These are phyloP conservation scores for Piprites chloris DNA, from an alignment of 2,113 vertebrate species.

Conservation along the genomic window DNA sequence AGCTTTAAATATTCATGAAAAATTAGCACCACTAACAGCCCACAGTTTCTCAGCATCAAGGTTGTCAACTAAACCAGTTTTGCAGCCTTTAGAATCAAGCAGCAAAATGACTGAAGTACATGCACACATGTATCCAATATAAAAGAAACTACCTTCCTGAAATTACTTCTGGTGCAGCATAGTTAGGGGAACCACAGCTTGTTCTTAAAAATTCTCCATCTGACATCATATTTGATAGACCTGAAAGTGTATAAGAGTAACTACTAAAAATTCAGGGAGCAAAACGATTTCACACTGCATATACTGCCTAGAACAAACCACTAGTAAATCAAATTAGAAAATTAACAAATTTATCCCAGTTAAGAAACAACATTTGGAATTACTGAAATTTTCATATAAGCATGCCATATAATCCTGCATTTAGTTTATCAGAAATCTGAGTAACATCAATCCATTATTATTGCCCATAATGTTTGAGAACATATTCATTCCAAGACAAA, in stretches of 20 bases:
- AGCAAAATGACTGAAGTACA: not conserved
- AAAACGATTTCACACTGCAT: not conserved
- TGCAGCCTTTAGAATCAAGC: not conserved
- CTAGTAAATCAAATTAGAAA: not conserved
- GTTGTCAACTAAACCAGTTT: not conserved
- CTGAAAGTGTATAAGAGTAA: conserved; percentile 74
- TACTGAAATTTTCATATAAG: not conserved
- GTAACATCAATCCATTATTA: not conserved
- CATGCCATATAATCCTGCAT: not conserved
- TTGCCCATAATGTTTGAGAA: not conserved
- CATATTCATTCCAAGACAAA: not conserved
- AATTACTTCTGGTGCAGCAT: conserved; percentile 97
- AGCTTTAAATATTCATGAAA: not conserved
- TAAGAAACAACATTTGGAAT: not conserved
- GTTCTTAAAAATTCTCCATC: conserved; percentile 96
- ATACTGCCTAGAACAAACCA: not conserved
- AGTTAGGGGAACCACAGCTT: conserved; percentile 96
- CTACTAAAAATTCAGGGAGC: conserved; percentile 30
- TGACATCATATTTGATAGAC: conserved; percentile 99
- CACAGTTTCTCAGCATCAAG: not conserved
- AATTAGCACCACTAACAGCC: not conserved
- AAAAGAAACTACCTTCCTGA: conserved; percentile 88
- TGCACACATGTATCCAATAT: not conserved
- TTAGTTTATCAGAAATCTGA: not conserved
- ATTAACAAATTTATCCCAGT: not conserved